Base-by-base conservation (phyloP, 2,888 invertebrate species). In the Mimachlamys varia region DNA sequence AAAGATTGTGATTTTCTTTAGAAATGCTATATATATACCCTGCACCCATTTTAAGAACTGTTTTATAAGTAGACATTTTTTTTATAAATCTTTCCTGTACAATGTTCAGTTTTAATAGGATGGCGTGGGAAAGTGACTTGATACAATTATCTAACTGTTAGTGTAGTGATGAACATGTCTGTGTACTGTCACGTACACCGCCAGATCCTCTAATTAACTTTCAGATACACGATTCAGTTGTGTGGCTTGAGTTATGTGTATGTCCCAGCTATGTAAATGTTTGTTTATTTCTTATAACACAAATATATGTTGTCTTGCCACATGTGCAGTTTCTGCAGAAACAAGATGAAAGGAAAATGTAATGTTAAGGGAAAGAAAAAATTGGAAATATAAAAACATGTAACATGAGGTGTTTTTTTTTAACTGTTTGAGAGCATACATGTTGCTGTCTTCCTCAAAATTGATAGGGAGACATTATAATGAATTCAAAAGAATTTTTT, bases 271-370 rank as follows among this genome's bases (percentile, higher is more conserved):
- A 12, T 76, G 7, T 76, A 0, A 76, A 76, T 76, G 33, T 76
- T 76, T 76, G 76, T 76, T 33, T 76, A 33, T 76, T 76, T 76
- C 12, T 33, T 27, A 76, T 33, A 76, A 76, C 27, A 76, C 76
- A 76, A 33, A 76, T 76, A 76, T 76, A 2, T 33, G 33, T 33
- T 76, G 76, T 76, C 12, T 76, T 76, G 76, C 76, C 33, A 76
- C 76, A 76, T 76, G 33, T 76, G 76, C 76, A 76, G 76, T 76
- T 76, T 76, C 58, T 76, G 33, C 33, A 76, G 76, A 76, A 7
- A 33, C 12, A 15, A 76, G 76, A 76, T 76, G 33, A 33, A 76
- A 76, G 33, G 58, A 58, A 58, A 53, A 58, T 58, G 58, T 58
- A 44, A 44, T 44, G 44, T 44, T 44, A 44, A 7, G 44, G 44